phyloP scores from a whole-genome alignment of 2,888 invertebrate species.

The Melolontha melolontha region DNA sequence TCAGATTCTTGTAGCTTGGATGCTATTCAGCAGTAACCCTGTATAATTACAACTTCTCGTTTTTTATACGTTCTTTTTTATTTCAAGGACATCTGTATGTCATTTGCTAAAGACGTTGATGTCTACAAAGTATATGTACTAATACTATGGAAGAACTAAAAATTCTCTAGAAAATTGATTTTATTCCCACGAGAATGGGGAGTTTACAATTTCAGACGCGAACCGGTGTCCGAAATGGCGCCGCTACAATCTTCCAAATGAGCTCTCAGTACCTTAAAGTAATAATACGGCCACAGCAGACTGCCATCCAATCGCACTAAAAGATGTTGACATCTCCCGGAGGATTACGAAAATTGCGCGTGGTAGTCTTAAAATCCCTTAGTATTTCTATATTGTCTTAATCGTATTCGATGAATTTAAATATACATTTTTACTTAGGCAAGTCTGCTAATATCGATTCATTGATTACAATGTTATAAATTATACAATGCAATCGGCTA shows the following conservation, averaged over 20 bases:
- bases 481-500: no score
- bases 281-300: slow-evolving; percentile 41
- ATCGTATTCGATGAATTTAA: slow-evolving; percentile 11
- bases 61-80: no score
- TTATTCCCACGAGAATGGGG: not conserved
- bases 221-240: slow-evolving; percentile 8
- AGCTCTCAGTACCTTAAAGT: slow-evolving; percentile 51
- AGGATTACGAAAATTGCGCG: slow-evolving; percentile 41
- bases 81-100: no score
- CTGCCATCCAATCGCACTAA: slow-evolving; percentile 54
- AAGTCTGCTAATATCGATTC: no score
- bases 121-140: no score
- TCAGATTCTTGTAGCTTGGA: no score
- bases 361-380: slow-evolving; percentile 10
- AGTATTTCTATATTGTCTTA: not conserved
- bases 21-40: no score
- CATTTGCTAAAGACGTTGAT: no score
- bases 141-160: not conserved
- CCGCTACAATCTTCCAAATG: slow-evolving; percentile 48
- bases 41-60: no score
- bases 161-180: slow-evolving; percentile 20
- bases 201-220: slow-evolving; percentile 3
- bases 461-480: no score
- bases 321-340: slow-evolving; percentile 55
- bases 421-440: no score